A percentile compares a stretch with the other conserved stretches of the same genome.
phyloP scores from a whole-genome alignment of 2,797 vertebrate genomes.

The Margarornis squamiger region DNA sequence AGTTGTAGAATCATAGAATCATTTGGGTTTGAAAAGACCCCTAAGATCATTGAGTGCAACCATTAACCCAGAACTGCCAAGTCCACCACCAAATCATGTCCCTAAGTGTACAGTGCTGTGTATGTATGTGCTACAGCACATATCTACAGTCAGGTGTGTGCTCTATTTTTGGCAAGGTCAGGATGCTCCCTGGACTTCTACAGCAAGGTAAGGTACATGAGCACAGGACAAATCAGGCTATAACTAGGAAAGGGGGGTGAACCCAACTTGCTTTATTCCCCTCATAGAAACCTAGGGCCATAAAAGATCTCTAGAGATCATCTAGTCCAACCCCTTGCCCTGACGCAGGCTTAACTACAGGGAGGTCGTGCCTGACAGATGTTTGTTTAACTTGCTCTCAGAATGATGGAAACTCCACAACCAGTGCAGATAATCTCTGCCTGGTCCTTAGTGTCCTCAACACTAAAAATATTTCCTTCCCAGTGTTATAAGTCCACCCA shows the following conservation, averaged over 20 bases:
- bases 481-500: not conserved
- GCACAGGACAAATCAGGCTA: not conserved
- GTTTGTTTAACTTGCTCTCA: slow-evolving; percentile 39
- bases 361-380: not conserved
- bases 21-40: not conserved
- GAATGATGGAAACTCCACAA: not conserved
- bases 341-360: not conserved
- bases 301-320: slow-evolving; percentile 15
- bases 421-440: not conserved
- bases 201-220: accelerated
- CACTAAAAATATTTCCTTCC: not conserved
- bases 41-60: not conserved
- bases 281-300: not conserved
- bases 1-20: not conserved
- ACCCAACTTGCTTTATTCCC: not conserved
- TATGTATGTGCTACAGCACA: not conserved
- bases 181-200: not conserved
- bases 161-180: not conserved
- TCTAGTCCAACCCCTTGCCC: not conserved
- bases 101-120: not conserved
- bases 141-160: not conserved
- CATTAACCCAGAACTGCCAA: not conserved
- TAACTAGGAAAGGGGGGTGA: not conserved
- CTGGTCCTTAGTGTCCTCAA: not conserved
- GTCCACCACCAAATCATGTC: not conserved